A percentile compares a stretch with the other conserved stretches of the same genome.
Conservation (phyloP, 2,888 invertebrate species). For the Drosophila cracens region DNA sequence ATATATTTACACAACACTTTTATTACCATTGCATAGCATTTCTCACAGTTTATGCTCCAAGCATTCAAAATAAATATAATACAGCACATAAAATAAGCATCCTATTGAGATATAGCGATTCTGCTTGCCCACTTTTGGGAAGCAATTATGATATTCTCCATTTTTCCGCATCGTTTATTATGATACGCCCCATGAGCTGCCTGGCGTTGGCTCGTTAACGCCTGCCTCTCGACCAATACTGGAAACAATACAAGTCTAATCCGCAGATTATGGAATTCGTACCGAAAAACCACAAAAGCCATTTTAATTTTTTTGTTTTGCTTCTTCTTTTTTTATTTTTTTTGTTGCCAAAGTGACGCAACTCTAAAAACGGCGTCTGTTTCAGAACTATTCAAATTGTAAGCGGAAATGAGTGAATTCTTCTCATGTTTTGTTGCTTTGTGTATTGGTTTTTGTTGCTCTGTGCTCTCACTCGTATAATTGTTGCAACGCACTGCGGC, state of each 20-base stretch:
- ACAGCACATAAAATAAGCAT: constrained; percentile 22
- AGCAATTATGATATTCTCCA: constrained; percentile 54
- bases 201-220: constrained; percentile 56
- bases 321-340: not conserved
- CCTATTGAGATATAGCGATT: constrained; percentile 20
- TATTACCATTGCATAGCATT: not conserved
- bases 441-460: constrained; percentile 47
- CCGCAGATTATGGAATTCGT: constrained; percentile 66
- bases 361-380: constrained; percentile 34
- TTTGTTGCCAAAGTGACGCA: constrained; percentile 19
- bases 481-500: constrained; percentile 80
- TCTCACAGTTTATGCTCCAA: not conserved
- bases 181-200: constrained; percentile 52
- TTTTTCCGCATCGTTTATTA: constrained; percentile 55
- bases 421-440: constrained; percentile 60
- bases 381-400: constrained; percentile 56
- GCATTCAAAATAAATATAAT: constrained; percentile 23
- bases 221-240: constrained; percentile 36
- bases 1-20: too few relatives aligned
- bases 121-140: constrained; percentile 20
- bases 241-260: constrained; percentile 62
- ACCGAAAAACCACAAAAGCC: constrained; percentile 56
- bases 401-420: constrained; percentile 76
- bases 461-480: constrained; percentile 75
- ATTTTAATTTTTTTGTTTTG: constrained; percentile 9